phyloP scores from a whole-genome alignment of 2,797 vertebrate species.

The Sebastes baramenuke region DNA sequence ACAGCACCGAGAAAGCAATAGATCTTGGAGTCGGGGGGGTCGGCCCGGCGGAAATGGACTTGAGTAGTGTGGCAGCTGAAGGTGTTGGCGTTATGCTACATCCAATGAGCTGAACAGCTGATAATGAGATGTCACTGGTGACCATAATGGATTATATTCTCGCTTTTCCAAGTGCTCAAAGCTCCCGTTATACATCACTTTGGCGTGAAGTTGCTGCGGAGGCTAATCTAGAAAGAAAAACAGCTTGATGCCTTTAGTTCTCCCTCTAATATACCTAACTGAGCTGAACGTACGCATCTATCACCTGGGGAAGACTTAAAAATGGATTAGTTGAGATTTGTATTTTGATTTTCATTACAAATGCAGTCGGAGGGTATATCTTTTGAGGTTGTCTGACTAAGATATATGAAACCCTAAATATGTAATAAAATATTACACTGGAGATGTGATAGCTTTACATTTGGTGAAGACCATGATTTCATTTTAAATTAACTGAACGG shows the following conservation, averaged over 20 bases:
- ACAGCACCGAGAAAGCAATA: constrained; percentile 15
- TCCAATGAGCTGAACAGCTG: constrained; percentile 55
- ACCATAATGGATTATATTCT: constrained; percentile 51
- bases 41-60: constrained; percentile 26
- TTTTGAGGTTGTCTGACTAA: neutral
- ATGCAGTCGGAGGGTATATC: neutral
- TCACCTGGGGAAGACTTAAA: constrained; percentile 14
- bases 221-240: constrained; percentile 50
- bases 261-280: constrained; percentile 16
- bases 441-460: neutral
- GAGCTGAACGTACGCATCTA: constrained; percentile 12
- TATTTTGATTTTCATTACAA: constrained; percentile 20
- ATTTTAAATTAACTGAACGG: neutral
- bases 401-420: neutral
- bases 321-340: constrained; percentile 37
- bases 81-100: constrained; percentile 35
- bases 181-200: constrained; percentile 48
- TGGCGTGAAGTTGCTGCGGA: constrained; percentile 29
- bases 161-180: constrained; percentile 31
- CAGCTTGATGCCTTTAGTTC: constrained; percentile 10
- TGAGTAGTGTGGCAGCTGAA: constrained; percentile 43
- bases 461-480: neutral
- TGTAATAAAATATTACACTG: neutral
- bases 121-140: constrained; percentile 69
- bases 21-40: constrained; percentile 13